Conservation (phyloP, 2,888 invertebrate species). For the Phragmatobia fuliginosa region DNA sequence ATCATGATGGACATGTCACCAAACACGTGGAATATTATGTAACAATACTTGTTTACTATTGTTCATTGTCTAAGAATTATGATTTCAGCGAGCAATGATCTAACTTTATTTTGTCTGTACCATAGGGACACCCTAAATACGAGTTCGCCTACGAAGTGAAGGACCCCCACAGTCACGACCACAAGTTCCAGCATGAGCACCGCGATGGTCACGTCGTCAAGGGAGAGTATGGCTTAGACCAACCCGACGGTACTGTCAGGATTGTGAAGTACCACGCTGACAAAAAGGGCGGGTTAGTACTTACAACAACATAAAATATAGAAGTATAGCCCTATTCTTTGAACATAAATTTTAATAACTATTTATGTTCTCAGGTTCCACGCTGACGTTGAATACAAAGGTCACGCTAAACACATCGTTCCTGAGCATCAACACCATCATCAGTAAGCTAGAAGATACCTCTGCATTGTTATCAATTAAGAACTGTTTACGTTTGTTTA, state of each 20-base stretch:
- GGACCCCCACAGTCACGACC: conserved; percentile 80
- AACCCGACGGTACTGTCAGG: conserved; percentile 44
- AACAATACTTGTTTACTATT: neutral
- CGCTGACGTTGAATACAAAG: conserved; percentile 52
- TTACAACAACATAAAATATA: neutral
- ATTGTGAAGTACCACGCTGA: conserved; percentile 43
- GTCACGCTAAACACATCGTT: conserved; percentile 30
- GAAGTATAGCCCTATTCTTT: neutral
- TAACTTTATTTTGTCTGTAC: neutral
- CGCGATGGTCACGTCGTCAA: conserved; percentile 49
- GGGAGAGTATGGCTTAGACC: conserved; percentile 39
- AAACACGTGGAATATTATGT: conserved; percentile 56
- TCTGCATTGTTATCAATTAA: neutral
- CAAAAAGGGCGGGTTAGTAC: conserved; percentile 39
- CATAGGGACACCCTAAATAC: conserved; percentile 62
- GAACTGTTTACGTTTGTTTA: neutral
- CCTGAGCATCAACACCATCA: conserved; percentile 38
- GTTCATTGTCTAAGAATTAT: neutral
- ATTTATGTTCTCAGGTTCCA: conserved; percentile 39
- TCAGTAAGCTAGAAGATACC: neutral
- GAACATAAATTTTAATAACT: neutral
- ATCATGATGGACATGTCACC: conserved; percentile 46
- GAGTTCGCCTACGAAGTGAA: conserved; percentile 78
- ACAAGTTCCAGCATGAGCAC: conserved; percentile 77
- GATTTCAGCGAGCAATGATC: too few relatives aligned